phyloP scores from a whole-genome alignment of 2,113 vertebrate genomes.

The Tychaedon coryphoeus region DNA sequence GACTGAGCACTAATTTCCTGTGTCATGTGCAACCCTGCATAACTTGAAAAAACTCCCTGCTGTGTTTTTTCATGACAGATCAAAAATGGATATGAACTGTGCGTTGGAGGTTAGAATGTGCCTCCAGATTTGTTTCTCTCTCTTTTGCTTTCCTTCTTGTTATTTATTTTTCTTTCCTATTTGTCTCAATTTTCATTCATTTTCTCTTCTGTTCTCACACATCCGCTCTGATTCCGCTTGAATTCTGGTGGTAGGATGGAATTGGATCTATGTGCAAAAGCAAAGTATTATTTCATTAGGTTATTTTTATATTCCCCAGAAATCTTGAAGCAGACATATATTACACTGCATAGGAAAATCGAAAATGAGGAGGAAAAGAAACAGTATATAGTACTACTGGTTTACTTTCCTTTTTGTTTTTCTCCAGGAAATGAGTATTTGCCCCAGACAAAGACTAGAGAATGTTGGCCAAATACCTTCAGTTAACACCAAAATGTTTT shows the following conservation, averaged over 20 bases:
- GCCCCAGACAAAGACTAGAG: neutral
- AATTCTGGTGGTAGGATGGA: neutral
- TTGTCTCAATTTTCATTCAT: neutral
- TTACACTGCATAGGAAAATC: neutral
- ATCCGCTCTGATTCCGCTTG: neutral
- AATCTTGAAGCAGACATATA: neutral
- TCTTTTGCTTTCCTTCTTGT: neutral
- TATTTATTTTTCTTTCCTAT: constrained; percentile 34
- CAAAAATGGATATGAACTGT: constrained; percentile 2
- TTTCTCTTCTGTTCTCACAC: constrained; percentile 3
- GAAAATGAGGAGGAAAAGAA: neutral
- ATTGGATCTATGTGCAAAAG: neutral
- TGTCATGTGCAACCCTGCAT: neutral
- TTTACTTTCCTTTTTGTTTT: neutral
- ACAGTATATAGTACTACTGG: neutral
- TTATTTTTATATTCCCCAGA: constrained; percentile 11
- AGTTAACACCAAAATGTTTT: neutral
- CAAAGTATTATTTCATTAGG: neutral
- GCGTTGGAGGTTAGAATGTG: neutral
- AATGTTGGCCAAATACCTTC: neutral
- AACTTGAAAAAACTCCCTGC: neutral
- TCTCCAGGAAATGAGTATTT: neutral
- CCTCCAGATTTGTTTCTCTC: constrained; percentile 10
- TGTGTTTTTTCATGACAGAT: constrained; percentile 16
- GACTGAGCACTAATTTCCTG: neutral